phyloP scores from a whole-genome alignment of 2,113 vertebrate species.

The Neolamprologus variostigma region DNA sequence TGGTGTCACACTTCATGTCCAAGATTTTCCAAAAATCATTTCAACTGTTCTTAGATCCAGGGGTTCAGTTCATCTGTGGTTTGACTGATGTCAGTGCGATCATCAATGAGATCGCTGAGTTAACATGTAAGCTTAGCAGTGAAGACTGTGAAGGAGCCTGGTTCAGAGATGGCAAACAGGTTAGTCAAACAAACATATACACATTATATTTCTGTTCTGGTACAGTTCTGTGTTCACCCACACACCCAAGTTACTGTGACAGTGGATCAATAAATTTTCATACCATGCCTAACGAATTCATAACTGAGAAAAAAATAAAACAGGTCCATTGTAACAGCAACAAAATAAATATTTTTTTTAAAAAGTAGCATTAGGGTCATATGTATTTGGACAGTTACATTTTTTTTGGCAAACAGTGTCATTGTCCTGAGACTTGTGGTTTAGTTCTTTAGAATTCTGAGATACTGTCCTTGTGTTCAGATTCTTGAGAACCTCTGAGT shows the following conservation, averaged over 20 bases:
- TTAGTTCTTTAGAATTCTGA: neutral
- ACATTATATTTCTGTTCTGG: neutral
- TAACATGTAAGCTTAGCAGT: slow-evolving; percentile 75
- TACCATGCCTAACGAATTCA: neutral
- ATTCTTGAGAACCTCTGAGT: neutral
- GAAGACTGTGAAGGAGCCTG: slow-evolving; percentile 73
- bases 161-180: slow-evolving; percentile 84
- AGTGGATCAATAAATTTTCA: neutral
- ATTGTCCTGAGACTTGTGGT: neutral
- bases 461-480: neutral
- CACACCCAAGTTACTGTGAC: neutral
- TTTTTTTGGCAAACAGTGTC: neutral
- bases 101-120: slow-evolving; percentile 65
- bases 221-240: neutral
- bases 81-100: slow-evolving; percentile 67
- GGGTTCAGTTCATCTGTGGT: slow-evolving; percentile 71
- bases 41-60: slow-evolving; percentile 50
- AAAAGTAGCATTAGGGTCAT: neutral
- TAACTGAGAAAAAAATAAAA: neutral
- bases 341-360: fast-evolving
- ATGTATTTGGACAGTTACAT: neutral
- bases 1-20: neutral
- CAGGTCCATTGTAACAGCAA: neutral
- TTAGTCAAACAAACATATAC: neutral
- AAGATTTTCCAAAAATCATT: neutral